Evolutionary conservation across 2,888 invertebrate species (phyloP).

Genomic region (Lasioglossum figueresi): DNA sequence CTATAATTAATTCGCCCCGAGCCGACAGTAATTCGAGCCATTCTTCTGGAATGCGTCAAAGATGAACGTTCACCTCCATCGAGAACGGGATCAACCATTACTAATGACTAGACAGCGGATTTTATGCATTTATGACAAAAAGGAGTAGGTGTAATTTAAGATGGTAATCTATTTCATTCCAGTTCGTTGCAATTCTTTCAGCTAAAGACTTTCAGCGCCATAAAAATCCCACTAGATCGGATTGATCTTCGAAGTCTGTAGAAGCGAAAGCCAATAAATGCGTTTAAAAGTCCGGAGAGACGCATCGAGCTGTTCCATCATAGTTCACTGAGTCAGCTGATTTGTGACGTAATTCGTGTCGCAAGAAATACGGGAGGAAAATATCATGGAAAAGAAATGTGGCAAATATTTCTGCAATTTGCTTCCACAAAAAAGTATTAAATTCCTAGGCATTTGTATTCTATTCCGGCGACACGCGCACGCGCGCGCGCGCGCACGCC

Average conservation of each 20-base stretch:
- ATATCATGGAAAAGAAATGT: neutral
- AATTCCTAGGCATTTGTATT: slow-evolving; percentile 2
- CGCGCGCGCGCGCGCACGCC: too few species aligned
- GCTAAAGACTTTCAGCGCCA: too few species aligned
- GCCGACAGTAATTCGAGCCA: slow-evolving; percentile 24
- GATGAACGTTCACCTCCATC: neutral
- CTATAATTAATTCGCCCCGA: slow-evolving; percentile 61
- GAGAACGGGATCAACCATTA: too few species aligned
- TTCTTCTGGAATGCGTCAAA: neutral
- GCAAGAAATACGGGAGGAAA: neutral
- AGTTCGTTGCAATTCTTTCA: too few species aligned
- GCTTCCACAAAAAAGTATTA: neutral
- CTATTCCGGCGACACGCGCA: neutral
- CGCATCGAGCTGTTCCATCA: neutral
- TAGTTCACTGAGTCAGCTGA: neutral
- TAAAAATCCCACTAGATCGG: too few species aligned
- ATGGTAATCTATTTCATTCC: too few species aligned
- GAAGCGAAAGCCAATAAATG: neutral
- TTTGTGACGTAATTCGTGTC: neutral
- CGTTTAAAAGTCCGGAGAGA: neutral
- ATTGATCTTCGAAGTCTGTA: neutral
- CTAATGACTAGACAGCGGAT: too few species aligned
- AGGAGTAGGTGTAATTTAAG: too few species aligned
- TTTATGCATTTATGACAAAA: too few species aligned
- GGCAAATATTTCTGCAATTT: neutral